These are phyloP conservation scores for Anoplopoma fimbria DNA, from an alignment of 2,113 vertebrate genomes.

Conservation along the genomic window DNA sequence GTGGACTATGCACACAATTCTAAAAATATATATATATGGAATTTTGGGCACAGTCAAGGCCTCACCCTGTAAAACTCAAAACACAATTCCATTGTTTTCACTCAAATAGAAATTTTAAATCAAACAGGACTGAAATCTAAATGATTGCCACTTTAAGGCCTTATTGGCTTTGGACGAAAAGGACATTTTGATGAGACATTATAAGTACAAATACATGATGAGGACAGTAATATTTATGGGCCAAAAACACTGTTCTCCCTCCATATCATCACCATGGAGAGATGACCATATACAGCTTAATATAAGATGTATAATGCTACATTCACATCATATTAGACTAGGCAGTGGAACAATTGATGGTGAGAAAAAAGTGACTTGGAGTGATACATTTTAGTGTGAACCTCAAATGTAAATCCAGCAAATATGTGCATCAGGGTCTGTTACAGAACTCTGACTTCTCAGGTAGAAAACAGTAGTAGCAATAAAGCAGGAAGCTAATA, in stretches of 20 bases:
- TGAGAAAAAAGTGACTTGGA: not conserved
- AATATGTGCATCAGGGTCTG: not conserved
- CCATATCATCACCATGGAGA: too few species aligned
- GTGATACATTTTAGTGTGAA: not conserved
- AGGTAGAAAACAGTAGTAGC: not conserved
- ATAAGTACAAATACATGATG: not conserved
- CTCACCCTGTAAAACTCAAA: not conserved
- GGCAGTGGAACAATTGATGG: not conserved
- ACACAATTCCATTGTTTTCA: not conserved
- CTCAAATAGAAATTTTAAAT: not conserved
- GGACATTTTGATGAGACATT: not conserved
- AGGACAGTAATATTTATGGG: not conserved
- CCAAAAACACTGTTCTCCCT: not conserved
- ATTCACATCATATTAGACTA: not conserved
- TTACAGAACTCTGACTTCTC: conserved; percentile 17
- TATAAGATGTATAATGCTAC: not conserved
- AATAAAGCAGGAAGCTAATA: not conserved
- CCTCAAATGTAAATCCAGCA: not conserved
- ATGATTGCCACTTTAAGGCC: not conserved
- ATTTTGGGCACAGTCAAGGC: too few species aligned
- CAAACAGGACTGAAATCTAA: not conserved
- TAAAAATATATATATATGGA: too few species aligned
- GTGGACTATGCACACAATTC: not conserved
- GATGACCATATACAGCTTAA: not conserved
- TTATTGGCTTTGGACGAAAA: conserved; percentile 7